Evolutionary conservation across 92 coral and sea anemone genomes (phyloP).

Genomic region (Bergia puertoricense): DNA sequence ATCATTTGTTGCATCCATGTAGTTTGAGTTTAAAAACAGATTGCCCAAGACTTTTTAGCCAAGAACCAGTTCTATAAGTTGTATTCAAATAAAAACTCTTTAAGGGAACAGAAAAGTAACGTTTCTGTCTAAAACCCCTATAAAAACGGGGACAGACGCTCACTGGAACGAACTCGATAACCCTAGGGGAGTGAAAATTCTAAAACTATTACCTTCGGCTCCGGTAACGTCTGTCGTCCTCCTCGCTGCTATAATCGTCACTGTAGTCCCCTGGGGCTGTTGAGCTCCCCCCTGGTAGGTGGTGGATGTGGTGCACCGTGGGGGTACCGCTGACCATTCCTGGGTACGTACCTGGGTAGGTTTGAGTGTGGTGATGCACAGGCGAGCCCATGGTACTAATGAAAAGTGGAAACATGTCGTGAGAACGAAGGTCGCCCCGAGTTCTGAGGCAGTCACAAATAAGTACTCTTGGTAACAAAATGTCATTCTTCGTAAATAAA

Average conservation of each 20-base stretch:
- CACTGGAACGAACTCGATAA: background rate
- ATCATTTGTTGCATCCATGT: too few species aligned
- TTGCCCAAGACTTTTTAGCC: too few species aligned
- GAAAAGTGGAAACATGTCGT: background rate
- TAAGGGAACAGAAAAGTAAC: too few species aligned
- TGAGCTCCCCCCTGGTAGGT: slow-evolving; percentile 70
- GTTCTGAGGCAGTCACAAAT: too few species aligned
- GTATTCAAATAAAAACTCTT: too few species aligned
- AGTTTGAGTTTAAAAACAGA: too few species aligned
- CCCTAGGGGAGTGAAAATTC: background rate
- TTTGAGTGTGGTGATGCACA: slow-evolving; percentile 86
- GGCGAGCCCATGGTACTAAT: slow-evolving; percentile 61
- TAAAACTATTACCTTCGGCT: slow-evolving; percentile 40
- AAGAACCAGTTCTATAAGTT: too few species aligned
- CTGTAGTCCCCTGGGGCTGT: slow-evolving; percentile 55
- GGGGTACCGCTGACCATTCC: slow-evolving; percentile 72
- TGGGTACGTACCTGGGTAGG: slow-evolving; percentile 71
- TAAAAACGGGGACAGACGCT: background rate
- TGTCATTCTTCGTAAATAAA: too few species aligned
- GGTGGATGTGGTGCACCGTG: slow-evolving; percentile 80
- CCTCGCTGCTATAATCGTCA: slow-evolving; percentile 78
- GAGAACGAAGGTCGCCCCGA: background rate
- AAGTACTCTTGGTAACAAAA: too few species aligned
- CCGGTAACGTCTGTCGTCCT: slow-evolving; percentile 59
- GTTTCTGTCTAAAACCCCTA: too few species aligned